Conservation (phyloP, 2,113 vertebrate genomes). For the Penelope pileata region DNA sequence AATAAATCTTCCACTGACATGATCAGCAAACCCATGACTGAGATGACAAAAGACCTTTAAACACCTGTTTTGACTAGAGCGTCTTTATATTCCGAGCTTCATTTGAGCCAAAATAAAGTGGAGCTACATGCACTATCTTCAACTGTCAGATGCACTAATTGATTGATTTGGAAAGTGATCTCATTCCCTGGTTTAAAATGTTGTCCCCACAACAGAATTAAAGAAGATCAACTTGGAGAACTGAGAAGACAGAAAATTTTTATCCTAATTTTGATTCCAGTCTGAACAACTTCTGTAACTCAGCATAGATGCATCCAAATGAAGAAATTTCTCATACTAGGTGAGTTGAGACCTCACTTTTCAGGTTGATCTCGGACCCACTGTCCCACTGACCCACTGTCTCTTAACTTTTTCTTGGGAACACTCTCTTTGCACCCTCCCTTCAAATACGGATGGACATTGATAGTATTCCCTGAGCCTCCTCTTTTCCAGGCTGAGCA, state of each 20-base stretch:
- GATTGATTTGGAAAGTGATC: not conserved
- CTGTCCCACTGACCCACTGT: fast-evolving
- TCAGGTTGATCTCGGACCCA: not conserved
- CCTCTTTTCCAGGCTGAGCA: not conserved
- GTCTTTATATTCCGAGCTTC: not conserved
- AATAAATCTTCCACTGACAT: not conserved
- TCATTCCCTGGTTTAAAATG: not conserved
- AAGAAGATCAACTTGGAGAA: not conserved
- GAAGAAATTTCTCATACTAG: not conserved
- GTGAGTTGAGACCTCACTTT: not conserved
- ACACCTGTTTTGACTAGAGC: not conserved
- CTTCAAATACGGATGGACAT: not conserved
- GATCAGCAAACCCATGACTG: not conserved
- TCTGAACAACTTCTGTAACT: not conserved
- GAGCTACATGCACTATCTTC: not conserved
- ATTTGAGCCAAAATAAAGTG: not conserved
- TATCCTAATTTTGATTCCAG: not conserved
- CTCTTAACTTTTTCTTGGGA: not conserved
- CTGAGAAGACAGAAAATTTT: not conserved
- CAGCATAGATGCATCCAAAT: not conserved
- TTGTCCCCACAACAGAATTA: not conserved
- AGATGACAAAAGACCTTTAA: not conserved
- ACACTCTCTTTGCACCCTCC: not conserved
- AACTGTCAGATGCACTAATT: not conserved
- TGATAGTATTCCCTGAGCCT: not conserved